Evolutionary conservation across 2,113 vertebrate genomes (phyloP), one percentile per base, ranked within the genome.

Genomic region (Coryphaenoides rupestris): DNA sequence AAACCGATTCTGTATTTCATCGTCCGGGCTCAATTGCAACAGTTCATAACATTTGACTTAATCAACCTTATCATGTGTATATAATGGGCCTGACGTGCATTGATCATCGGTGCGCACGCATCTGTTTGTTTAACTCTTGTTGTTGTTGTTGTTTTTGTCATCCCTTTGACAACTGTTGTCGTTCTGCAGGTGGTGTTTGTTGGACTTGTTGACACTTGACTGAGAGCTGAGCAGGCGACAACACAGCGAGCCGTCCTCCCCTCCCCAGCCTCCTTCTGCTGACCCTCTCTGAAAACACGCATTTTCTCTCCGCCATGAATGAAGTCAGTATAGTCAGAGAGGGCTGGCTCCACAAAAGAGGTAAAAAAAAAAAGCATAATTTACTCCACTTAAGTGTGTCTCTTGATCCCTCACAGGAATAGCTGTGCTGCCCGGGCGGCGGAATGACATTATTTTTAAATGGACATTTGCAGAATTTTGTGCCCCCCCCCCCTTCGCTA

Each of bases 321-420:
- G 88, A 89, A 78, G 78, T 89, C 58, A 87, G 56, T 63, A 19
- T 87, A 28, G 70, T 88, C 62, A 84, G 75, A 78, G 88, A 88
- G 63, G 88, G 88, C 23, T 89, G 88, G 88, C 87, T 89, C 54
- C 86, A 87, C 2, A 89, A 89, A 75, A 74, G 88, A 87, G 88
- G 88, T 89, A 66, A 66, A 52, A 21, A 9, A 9, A n/a, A n/a
- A 5, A n/a, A n/a, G n/a, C n/a, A n/a, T n/a, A n/a, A n/a, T n/a
- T n/a, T n/a, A n/a, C n/a, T n/a, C n/a, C n/a, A n/a, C n/a, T n/a
- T n/a, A n/a, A n/a, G n/a, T n/a, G n/a, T n/a, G n/a, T n/a, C n/a
- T n/a, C n/a, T n/a, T n/a, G n/a, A n/a, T n/a, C n/a, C n/a, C n/a
- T n/a, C n/a, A n/a, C n/a, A n/a, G n/a, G n/a, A n/a, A n/a, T n/a